Evolutionary conservation across 1,140 invertebrate genomes (phyloP).

Genomic region (Drosophila gunungcola): DNA sequence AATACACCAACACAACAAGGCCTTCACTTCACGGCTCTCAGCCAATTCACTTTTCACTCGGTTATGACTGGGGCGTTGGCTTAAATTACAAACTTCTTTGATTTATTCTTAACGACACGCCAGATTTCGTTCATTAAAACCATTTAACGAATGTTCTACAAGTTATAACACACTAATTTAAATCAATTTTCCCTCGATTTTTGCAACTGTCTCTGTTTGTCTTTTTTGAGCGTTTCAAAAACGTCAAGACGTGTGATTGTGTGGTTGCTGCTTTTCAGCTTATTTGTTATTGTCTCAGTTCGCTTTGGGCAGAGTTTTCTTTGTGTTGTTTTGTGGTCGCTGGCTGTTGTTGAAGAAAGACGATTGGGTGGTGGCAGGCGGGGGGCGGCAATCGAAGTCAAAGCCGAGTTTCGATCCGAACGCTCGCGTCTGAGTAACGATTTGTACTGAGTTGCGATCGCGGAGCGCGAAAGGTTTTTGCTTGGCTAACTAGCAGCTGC

Average conservation of each 20-base stretch:
- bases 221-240: conserved; percentile 58
- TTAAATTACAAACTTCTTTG: conserved; percentile 3
- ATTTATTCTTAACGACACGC: conserved; percentile 16
- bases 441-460: conserved; percentile 58
- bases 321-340: conserved; percentile 52
- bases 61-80: not conserved
- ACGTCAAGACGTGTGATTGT: conserved; percentile 66
- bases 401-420: conserved; percentile 54
- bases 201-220: conserved; percentile 18
- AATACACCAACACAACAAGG: not conserved
- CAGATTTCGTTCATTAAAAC: conserved; percentile 21
- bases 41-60: not conserved
- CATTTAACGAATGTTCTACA: conserved; percentile 21
- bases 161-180: conserved; percentile 6
- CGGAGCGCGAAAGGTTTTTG: conserved; percentile 53
- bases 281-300: conserved; percentile 54
- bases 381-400: conserved; percentile 30
- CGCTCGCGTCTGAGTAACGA: conserved; percentile 67
- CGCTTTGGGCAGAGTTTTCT: conserved; percentile 67
- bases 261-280: conserved; percentile 32
- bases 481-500: conserved; percentile 27
- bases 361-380: conserved; percentile 1
- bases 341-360: conserved; percentile 38
- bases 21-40: not conserved
- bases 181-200: conserved; percentile 29